Conservation (phyloP, 92 coral and sea anemone species). For the Nematostella vectensis region DNA sequence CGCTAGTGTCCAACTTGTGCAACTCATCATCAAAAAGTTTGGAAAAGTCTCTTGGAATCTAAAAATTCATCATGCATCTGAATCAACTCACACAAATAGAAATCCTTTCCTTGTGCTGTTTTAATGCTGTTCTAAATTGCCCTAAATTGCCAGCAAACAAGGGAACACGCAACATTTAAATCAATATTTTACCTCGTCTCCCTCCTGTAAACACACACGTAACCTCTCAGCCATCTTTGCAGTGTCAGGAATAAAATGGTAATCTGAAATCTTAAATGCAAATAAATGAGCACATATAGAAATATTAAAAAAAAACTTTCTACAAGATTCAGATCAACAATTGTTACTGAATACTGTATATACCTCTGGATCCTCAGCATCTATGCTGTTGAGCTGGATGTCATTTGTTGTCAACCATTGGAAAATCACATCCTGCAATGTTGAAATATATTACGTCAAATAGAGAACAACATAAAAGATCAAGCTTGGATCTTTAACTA, state of each 20-base stretch:
- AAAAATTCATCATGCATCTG: no score
- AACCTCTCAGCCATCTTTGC: slow-evolving; percentile 85
- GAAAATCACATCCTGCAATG: slow-evolving; percentile 79
- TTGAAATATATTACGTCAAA: no score
- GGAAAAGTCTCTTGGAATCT: slow-evolving; percentile 77
- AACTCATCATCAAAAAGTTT: slow-evolving; percentile 93
- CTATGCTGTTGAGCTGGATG: slow-evolving; percentile 82
- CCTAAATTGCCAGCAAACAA: neutral
- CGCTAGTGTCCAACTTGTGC: slow-evolving; percentile 75
- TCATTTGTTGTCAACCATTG: slow-evolving; percentile 97
- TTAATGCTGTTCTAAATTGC: no score
- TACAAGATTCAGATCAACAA: neutral
- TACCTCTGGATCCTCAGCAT: slow-evolving; percentile 99
- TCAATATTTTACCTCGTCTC: slow-evolving; percentile 77
- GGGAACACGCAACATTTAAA: no score
- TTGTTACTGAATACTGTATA: no score
- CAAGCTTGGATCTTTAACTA: no score
- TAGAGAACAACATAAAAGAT: no score
- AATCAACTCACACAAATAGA: no score
- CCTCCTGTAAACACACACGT: slow-evolving; percentile 94
- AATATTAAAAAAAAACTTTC: neutral
- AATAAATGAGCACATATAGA: neutral
- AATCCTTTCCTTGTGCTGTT: no score
- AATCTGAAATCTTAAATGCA: slow-evolving; percentile 74
- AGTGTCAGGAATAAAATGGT: slow-evolving; percentile 92